phyloP scores from a whole-genome alignment of 2,797 vertebrate species.

The Tinamus major region DNA sequence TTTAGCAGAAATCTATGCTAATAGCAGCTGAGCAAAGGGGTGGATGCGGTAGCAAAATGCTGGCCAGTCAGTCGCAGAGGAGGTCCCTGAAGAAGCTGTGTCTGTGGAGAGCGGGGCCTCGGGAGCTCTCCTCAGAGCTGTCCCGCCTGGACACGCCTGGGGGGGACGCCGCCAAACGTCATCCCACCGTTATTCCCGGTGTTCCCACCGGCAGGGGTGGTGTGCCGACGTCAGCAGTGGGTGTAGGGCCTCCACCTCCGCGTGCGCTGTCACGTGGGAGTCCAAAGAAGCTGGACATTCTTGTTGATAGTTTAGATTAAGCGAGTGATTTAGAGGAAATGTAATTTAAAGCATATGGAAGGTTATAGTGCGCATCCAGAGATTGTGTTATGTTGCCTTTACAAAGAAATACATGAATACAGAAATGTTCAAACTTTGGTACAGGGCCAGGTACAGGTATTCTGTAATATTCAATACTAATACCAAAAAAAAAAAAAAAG shows the following conservation, averaged over 20 bases:
- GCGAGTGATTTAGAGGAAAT: not conserved
- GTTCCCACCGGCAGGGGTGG: not conserved
- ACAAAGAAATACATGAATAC: not conserved
- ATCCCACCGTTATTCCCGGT: not conserved
- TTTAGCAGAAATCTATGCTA: not conserved
- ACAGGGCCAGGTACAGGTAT: not conserved
- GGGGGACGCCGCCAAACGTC: not conserved
- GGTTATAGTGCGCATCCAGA: not conserved
- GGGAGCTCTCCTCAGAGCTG: accelerated
- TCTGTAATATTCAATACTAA: not conserved
- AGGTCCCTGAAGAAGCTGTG: accelerated
- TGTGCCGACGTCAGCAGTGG: not conserved
- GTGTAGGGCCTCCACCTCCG: not conserved
- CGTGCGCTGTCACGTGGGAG: not conserved
- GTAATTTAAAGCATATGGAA: conserved; percentile 22
- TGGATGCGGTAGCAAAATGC: not conserved
- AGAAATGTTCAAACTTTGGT: not conserved
- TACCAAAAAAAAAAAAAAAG: not conserved
- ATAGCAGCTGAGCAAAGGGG: not conserved
- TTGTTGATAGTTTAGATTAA: conserved; percentile 20
- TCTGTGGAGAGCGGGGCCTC: not conserved
- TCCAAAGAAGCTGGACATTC: not conserved
- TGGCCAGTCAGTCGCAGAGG: not conserved
- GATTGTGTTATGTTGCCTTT: not conserved
- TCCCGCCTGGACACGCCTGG: accelerated